Base-by-base conservation (phyloP, 2,797 vertebrate genomes). In the Apogon hyalosoma region DNA sequence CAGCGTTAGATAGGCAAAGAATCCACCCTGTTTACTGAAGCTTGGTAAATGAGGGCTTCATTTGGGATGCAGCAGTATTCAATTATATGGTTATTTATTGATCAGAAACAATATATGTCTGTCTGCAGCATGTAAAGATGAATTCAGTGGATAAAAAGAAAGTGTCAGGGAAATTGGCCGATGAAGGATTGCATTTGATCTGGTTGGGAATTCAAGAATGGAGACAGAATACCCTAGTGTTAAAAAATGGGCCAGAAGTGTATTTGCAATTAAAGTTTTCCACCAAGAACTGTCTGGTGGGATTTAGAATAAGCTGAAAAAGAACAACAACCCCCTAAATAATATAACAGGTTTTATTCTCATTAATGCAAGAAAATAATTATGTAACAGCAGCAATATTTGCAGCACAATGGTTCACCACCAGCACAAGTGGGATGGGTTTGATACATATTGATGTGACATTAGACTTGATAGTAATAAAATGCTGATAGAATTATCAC, bases 1-100 rank as follows among this genome's bases (percentile, higher is more conserved):
- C 94, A 94, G 88, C 79, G 79, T 84, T 82, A 85, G 88, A 90
- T 90, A 82, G 88, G 88, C 89, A 91, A 87, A 87, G 89, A 87
- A 89, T 82, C 84, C 65, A 71, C 81, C 82, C 87, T 92, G 92
- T 91, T 93, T 90, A 92, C 90, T 88, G 91, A 90, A 88, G 88
- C 90, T 87, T 90, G 91, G 80, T 91, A 92, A 94, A 94, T 91
- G 88, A 94, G 90, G 89, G 89, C 86, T 92, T 92, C 90, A 89
- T 92, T 94, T 90, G 85, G 75, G 88, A 94, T 92, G 90, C 90
- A 91, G 90, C 87, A 73, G 86, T 90, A 88, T 92, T 93, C 90
- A 92, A 93, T 92, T 89, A 92, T 91, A 87, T 90, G 86, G 87
- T 92, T 92, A 90, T 93, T 92, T 93, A 94, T 92, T 92, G 91